These are phyloP conservation scores for Tetheella fluctuosa DNA, from an alignment of 2,888 invertebrate species.

Conservation along the genomic window DNA sequence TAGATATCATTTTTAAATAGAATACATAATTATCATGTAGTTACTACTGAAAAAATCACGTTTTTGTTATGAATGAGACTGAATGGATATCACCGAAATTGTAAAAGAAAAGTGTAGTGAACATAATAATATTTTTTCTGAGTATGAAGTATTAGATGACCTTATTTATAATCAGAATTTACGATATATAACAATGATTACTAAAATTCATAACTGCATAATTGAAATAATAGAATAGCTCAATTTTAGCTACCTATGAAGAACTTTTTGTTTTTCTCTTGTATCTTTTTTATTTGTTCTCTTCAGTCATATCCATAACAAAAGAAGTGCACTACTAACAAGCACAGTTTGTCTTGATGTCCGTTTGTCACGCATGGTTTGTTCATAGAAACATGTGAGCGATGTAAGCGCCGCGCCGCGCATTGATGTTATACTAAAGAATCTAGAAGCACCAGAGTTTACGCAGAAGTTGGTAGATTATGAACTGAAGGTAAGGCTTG, in stretches of 20 bases:
- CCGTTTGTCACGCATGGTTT: constrained; percentile 72
- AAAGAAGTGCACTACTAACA: constrained; percentile 47
- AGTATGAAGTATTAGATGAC: too few species aligned
- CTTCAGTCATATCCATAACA: constrained; percentile 25
- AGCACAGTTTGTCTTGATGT: constrained; percentile 55
- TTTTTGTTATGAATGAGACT: constrained; percentile 2
- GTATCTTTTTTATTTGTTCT: constrained; percentile 27
- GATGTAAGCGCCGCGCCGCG: constrained; percentile 63
- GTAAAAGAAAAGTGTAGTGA: background rate
- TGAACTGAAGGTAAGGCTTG: constrained; percentile 80
- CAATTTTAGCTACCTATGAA: too few species aligned
- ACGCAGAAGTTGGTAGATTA: constrained; percentile 74
- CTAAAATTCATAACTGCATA: too few species aligned
- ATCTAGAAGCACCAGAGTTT: constrained; percentile 75
- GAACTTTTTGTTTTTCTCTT: too few species aligned
- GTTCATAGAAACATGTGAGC: constrained; percentile 72
- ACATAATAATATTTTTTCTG: too few species aligned
- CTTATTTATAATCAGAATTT: too few species aligned
- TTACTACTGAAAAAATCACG: background rate
- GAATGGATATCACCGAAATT: background rate
- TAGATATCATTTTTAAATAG: background rate
- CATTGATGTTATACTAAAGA: constrained; percentile 66
- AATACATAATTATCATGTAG: background rate
- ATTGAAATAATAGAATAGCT: too few species aligned
- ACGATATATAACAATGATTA: too few species aligned